Base-by-base conservation (phyloP, 2,888 invertebrate species). In the Heteromurus nitidus region DNA sequence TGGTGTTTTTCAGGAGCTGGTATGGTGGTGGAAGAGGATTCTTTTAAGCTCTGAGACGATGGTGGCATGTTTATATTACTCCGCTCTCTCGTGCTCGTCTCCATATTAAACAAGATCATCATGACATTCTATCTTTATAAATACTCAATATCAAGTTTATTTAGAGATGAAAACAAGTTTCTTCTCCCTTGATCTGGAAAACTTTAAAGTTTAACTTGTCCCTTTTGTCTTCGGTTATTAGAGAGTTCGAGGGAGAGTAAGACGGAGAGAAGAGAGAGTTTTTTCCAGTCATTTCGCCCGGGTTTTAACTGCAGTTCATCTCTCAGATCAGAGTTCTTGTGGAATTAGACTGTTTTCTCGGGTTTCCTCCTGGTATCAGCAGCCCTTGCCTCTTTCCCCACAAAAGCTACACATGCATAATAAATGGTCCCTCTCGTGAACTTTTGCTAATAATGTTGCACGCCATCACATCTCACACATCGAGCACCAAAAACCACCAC, bases 381-480 rank as follows among this genome's bases (percentile, higher is more conserved):
- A n/a, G 31, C 13, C 30, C 22, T 7, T 26, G 22, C n/a, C 55
- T 55, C 58, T 47, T 67, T 50, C 67, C 55, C 47, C 72, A 74
- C 74, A 73, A 74, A 74, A 65, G 68, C 74, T 62, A 74, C 74
- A 74, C 74, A 80, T 80, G 74, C 80, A 80, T 80, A 74, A 80
- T 80, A 74, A 80, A 80, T 74, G 69, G 74, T 73, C 73, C 72
- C 53, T 80, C 80, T 74, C 64, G 65, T 74, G 69, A 80, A 74
- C 69, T 80, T 80, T n/a, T 80, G 53, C 80, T 69, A 74, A 80
- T 74, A 80, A 80, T 74, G 67, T 73, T 80, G 70, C 73, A 72
- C 80, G 69, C 70, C 79, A 79, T 72, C 79, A 20, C 70, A 70
- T 60, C 73, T 24, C 58, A 24, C 64, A n/a, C n/a, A n/a, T n/a